Evolutionary conservation across 2,888 invertebrate species (phyloP).

Genomic region (Cephus nigrinus): DNA sequence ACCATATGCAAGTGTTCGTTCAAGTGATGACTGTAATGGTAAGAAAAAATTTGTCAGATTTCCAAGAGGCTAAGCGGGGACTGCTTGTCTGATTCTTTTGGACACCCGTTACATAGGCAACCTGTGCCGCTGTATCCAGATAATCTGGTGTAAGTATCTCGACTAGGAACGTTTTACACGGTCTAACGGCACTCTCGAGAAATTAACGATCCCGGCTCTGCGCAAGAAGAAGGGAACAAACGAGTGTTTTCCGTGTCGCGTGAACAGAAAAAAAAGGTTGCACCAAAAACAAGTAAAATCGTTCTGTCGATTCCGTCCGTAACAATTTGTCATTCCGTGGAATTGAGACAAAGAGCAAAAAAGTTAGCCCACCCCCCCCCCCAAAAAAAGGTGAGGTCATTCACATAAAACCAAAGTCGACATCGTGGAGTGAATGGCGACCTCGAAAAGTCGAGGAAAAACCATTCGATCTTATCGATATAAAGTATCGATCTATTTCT

Average conservation of each 20-base stretch:
- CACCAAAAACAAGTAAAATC: background rate
- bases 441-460: background rate
- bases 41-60: background rate
- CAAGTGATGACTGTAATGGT: background rate
- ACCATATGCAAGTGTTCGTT: background rate
- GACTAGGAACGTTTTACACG: background rate
- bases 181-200: background rate
- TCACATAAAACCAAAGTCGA: background rate
- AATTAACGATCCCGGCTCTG: background rate
- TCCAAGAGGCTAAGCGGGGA: background rate
- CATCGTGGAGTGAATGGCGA: background rate
- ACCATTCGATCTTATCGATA: background rate
- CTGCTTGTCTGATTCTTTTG: background rate
- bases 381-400: background rate
- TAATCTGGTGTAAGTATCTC: background rate
- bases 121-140: background rate
- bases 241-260: background rate
- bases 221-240: background rate
- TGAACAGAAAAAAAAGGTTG: background rate
- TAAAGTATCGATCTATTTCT: background rate
- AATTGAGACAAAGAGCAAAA: background rate
- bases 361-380: no score
- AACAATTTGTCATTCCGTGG: background rate
- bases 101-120: background rate
- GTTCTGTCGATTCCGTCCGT: background rate